Conservation (phyloP, 2,797 vertebrate species). For the Channa striata region DNA sequence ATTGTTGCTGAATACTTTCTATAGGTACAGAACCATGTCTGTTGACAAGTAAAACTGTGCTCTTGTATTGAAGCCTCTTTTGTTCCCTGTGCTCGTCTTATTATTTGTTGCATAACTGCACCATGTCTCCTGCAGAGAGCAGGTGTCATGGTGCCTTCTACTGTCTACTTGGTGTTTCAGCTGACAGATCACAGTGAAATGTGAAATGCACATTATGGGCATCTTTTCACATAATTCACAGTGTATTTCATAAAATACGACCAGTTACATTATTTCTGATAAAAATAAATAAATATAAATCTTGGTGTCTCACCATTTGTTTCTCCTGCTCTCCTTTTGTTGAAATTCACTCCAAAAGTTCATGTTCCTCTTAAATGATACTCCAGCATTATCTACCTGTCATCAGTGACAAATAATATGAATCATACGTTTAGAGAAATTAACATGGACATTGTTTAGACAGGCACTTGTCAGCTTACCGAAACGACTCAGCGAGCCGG, state of each 20-base stretch:
- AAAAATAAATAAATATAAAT: slow-evolving; percentile 7
- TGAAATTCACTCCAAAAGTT: slow-evolving; percentile 35
- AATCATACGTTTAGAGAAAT: background rate
- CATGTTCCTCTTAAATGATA: slow-evolving; percentile 7
- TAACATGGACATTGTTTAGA: slow-evolving; percentile 25
- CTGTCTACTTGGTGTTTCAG: background rate
- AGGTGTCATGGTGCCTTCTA: background rate
- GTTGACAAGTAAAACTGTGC: background rate
- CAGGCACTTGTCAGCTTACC: slow-evolving; percentile 51
- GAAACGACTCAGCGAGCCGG: slow-evolving; percentile 57
- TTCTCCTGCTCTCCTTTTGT: slow-evolving; percentile 21
- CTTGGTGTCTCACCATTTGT: slow-evolving; percentile 41
- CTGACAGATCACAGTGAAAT: slow-evolving; percentile 19
- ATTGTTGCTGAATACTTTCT: background rate
- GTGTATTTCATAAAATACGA: slow-evolving; percentile 1
- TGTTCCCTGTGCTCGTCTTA: background rate
- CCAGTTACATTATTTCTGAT: background rate
- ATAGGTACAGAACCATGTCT: background rate
- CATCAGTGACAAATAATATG: slow-evolving; percentile 10
- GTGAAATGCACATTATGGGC: background rate
- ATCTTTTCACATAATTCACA: background rate
- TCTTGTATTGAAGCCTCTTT: slow-evolving; percentile 4
- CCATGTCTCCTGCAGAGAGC: background rate
- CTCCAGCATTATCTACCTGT: slow-evolving; percentile 19
- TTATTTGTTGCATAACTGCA: slow-evolving; percentile 11